phyloP scores from a whole-genome alignment of 2,113 vertebrate species.

The Dicaeum eximium region DNA sequence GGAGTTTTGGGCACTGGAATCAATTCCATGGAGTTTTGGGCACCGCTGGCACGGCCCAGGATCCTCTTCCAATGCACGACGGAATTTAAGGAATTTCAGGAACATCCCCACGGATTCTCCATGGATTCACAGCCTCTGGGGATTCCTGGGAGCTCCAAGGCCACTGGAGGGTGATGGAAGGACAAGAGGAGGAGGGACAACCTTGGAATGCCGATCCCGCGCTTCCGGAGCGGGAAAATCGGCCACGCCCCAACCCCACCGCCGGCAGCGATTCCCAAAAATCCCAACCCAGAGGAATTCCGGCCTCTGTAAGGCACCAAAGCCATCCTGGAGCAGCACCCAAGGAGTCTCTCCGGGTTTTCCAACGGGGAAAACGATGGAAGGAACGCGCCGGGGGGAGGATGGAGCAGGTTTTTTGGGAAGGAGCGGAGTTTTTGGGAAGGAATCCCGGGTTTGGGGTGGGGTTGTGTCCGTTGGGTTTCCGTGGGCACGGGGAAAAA shows the following conservation, averaged over 20 bases:
- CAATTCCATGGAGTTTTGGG: background rate
- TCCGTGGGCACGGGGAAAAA: accelerated
- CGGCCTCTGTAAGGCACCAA: conserved; percentile 62
- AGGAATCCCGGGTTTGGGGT: background rate
- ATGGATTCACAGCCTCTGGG: background rate
- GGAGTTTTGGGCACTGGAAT: background rate
- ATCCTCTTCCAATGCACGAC: background rate
- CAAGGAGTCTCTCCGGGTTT: background rate
- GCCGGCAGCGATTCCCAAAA: background rate
- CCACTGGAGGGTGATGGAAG: background rate
- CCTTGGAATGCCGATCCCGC: background rate
- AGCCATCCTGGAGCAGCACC: background rate
- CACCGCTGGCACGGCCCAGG: background rate
- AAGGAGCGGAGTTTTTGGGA: background rate
- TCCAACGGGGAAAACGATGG: background rate
- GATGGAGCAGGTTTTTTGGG: background rate
- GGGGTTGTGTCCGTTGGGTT: background rate
- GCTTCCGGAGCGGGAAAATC: background rate
- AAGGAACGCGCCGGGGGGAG: background rate
- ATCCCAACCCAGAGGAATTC: background rate
- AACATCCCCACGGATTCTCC: background rate
- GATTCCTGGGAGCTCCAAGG: background rate
- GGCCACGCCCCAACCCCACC: background rate
- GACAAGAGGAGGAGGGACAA: background rate
- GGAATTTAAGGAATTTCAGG: background rate